Evolutionary conservation across 2,113 vertebrate genomes (phyloP).

Genomic region (Dunckerocampus dactyliophorus): DNA sequence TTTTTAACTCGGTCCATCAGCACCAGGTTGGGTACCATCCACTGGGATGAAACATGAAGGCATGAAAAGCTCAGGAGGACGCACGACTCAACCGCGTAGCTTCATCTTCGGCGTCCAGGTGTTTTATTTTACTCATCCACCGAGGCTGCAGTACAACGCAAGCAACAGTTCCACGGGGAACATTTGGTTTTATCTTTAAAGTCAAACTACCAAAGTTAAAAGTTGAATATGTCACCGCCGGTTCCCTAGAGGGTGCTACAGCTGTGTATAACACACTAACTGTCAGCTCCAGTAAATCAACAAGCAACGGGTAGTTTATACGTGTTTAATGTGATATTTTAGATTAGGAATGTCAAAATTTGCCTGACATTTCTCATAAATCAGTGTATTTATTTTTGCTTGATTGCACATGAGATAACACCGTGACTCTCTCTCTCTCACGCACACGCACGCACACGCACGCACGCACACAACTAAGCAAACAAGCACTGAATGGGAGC

Average conservation of each 20-base stretch:
- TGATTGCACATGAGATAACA: conserved; percentile 14
- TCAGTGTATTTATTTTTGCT: conserved; percentile 4
- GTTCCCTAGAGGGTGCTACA: conserved; percentile 40
- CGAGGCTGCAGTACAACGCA: background rate
- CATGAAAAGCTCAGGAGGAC: conserved; percentile 60
- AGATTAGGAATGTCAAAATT: background rate
- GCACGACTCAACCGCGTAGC: conserved; percentile 40
- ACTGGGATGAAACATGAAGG: conserved; percentile 73
- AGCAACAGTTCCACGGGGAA: too few species aligned
- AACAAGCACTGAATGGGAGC: conserved; percentile 23
- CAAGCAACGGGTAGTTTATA: background rate
- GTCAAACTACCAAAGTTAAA: background rate
- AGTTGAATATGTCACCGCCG: background rate
- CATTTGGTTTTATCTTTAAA: background rate
- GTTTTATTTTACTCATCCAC: conserved; percentile 12
- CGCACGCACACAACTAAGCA: conserved; percentile 4
- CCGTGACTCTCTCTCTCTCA: background rate
- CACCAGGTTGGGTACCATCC: conserved; percentile 70
- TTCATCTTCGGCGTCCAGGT: conserved; percentile 20
- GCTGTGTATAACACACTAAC: conserved; percentile 4
- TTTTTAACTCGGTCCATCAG: conserved; percentile 59
- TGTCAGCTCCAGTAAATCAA: background rate
- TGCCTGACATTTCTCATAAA: background rate
- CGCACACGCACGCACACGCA: conserved; percentile 1
- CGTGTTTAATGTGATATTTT: background rate